Evolutionary conservation across 2,888 invertebrate genomes (phyloP).

Genomic region (Ophion slaviceki): DNA sequence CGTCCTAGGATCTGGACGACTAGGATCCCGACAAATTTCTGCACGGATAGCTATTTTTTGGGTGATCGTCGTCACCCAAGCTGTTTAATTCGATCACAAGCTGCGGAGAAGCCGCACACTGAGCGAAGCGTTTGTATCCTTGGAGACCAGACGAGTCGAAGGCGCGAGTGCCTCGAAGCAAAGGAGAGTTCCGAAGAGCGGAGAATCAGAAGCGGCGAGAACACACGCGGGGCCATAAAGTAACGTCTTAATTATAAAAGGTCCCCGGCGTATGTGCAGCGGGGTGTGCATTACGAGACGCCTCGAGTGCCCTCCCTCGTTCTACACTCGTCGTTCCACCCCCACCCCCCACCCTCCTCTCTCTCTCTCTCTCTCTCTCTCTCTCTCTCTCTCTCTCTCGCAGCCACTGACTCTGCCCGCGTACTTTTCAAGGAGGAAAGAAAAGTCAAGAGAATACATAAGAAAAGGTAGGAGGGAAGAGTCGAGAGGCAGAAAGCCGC

Average conservation of each 20-base stretch:
- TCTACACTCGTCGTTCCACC: background rate
- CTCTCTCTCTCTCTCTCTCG: background rate
- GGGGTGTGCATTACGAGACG: conserved; percentile 74
- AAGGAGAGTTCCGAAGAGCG: conserved; percentile 1
- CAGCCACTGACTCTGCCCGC: background rate
- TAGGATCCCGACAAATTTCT: no score
- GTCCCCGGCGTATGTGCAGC: conserved; percentile 68
- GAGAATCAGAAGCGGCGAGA: conserved; percentile 51
- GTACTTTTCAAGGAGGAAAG: conserved; percentile 57
- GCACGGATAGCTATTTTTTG: background rate
- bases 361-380: background rate
- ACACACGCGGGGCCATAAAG: conserved; percentile 74
- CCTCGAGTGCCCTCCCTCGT: conserved; percentile 69
- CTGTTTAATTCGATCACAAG: background rate
- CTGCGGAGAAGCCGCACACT: background rate
- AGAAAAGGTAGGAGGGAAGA: conserved; percentile 45
- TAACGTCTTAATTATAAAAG: conserved; percentile 81
- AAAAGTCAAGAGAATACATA: conserved; percentile 24
- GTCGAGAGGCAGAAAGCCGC: conserved; percentile 58
- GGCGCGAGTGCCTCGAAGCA: background rate
- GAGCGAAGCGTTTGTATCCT: background rate
- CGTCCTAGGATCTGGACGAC: no score
- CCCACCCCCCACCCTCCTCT: background rate
- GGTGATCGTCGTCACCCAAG: background rate
- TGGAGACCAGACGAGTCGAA: background rate